Evolutionary conservation across 2,113 vertebrate genomes (phyloP), one percentile per base, ranked within the genome.

Genomic region (Vulpes lagopus): DNA sequence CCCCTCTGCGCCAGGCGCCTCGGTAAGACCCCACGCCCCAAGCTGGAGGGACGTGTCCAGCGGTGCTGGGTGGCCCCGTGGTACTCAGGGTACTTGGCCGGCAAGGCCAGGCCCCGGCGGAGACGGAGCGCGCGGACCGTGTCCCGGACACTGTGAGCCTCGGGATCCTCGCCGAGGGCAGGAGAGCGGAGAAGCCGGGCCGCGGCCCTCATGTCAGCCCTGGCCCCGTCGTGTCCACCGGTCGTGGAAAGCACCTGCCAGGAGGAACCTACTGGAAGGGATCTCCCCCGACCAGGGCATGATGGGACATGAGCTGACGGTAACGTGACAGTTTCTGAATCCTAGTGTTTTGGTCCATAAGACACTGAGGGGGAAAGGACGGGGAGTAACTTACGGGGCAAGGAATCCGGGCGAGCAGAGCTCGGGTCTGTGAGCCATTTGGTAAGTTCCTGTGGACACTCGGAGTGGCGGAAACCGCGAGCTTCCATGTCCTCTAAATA

Each of bases 271-370:
- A 23, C 16, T 43, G 27, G 38, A 90, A 91, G 84, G 65, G 11
- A 30, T 5, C 59, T 93, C 35, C 55, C 35, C 19, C 19, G 12
- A 19, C 27, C 55, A 64, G 22, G 64, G 12, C 35, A n/a, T 62
- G 69, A 20, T 20, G 16, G 89, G 16, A 92, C 7, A 67, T 67
- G 57, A 83, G 22, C 23, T 86, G n/a, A 53, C 8, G 14, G 49
- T 84, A 65, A 55, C 15, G 53, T 78, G 95, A 87, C 38, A 55
- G 30, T 96, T 88, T 92, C 32, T 83, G 69, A 86, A 79, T 60
- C 78, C 19, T 64, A 92, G 55, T 38, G 51, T 67, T 93, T 91
- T 93, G 43, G 84, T 88, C 20, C 79, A 9, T 76, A 73, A 43
- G 43, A 43, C 43, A 81, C 10, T 81, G 22, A 43, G 22, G 20